These are phyloP conservation scores for Papilio machaon DNA, from an alignment of 1,140 invertebrate genomes.

Conservation along the genomic window DNA sequence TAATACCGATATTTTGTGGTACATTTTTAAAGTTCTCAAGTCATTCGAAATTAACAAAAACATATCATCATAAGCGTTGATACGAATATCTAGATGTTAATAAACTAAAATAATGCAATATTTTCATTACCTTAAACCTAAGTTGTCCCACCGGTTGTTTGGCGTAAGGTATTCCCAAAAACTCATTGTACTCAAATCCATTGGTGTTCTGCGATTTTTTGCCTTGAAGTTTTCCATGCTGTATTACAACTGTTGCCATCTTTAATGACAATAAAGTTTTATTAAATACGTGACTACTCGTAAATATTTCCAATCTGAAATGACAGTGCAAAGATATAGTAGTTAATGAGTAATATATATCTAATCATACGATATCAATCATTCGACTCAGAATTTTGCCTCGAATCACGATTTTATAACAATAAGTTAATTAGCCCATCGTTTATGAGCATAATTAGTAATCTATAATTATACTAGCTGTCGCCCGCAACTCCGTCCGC, in stretches of 20 bases:
- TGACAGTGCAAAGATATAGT: background rate
- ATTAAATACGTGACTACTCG: background rate
- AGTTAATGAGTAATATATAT: background rate
- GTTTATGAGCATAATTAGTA: background rate
- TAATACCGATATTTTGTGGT: no score
- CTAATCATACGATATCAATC: background rate
- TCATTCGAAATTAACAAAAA: no score
- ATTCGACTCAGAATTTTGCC: background rate
- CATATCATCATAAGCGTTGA: no score
- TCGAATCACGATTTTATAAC: background rate
- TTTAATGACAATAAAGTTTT: background rate
- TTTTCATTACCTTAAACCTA: constrained; percentile 57
- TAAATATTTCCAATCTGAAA: background rate
- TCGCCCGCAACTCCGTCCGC: no score
- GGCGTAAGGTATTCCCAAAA: constrained; percentile 59
- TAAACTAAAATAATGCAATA: constrained; percentile 23
- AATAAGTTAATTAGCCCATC: background rate
- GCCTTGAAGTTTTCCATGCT: constrained; percentile 53
- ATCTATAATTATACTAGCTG: background rate
- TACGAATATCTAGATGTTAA: no score
- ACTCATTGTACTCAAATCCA: constrained; percentile 57
- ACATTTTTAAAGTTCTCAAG: no score
- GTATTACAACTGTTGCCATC: constrained; percentile 45
- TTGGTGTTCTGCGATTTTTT: constrained; percentile 46
- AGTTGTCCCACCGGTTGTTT: constrained; percentile 58